Conservation (phyloP, 2,888 invertebrate genomes). For the Pandemis cinnamomeana region DNA sequence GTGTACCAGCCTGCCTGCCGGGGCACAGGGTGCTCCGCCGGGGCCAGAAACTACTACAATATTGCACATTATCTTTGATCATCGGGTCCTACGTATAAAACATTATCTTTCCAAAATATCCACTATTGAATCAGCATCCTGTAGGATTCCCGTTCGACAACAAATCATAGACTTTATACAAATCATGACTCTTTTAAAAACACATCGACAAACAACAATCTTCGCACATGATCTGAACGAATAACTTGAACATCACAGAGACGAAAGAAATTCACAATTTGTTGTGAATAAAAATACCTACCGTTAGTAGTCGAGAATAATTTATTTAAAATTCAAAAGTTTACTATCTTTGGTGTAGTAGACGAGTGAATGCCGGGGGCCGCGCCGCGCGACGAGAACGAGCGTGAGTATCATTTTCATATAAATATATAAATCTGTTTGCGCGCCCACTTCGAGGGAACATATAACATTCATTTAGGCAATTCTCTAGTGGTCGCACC, state of each 20-base stretch:
- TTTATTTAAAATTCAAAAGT: constrained; percentile 38
- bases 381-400: constrained; percentile 34
- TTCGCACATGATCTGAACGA: constrained; percentile 24
- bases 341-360: constrained; percentile 40
- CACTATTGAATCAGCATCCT: background rate
- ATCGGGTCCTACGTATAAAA: constrained; percentile 1
- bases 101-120: constrained; percentile 6
- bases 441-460: constrained; percentile 29
- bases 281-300: constrained; percentile 19
- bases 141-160: constrained; percentile 13
- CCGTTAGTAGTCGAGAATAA: constrained; percentile 32
- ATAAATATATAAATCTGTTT: constrained; percentile 39
- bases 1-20: background rate
- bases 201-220: constrained; percentile 35
- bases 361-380: constrained; percentile 27
- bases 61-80: constrained; percentile 31
- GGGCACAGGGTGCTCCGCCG: background rate
- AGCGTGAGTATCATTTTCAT: constrained; percentile 39
- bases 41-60: constrained; percentile 30
- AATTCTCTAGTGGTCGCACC: constrained; percentile 33
- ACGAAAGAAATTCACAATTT: constrained; percentile 24
- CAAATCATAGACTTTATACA: constrained; percentile 29
- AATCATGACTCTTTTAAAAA: constrained; percentile 25
- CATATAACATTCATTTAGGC: constrained; percentile 40
- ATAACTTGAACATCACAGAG: constrained; percentile 35